Base-by-base conservation (phyloP, 2,797 vertebrate species). In the Borostomias antarcticus region DNA sequence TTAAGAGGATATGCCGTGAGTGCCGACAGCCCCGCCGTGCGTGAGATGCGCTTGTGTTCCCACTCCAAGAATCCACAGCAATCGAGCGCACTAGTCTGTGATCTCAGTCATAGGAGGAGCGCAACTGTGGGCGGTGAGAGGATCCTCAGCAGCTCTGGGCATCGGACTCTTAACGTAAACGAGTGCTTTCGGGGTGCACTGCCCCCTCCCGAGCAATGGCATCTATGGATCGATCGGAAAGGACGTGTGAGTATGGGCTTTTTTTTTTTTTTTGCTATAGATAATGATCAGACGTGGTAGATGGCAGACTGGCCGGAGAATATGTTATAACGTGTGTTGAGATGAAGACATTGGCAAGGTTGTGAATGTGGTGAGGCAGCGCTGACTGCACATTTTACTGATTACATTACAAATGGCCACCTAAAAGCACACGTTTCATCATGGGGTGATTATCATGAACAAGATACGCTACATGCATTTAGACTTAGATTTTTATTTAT, bases 11-110 rank as follows among this genome's bases (percentile, higher is more conserved):
- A 82, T 21, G 60, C 33, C n/a, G 45, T 23, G 10, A 28, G 53
- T 32, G 54, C 23, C 82, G 78, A 82, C 81, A n/a, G n/a, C n/a
- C n/a, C n/a, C n/a, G 60, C 69, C 70, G 54, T 80, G 72, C 80
- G 75, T 74, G 82, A 82, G 40, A 5, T 43, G 13, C 85, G 85
- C 77, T 80, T 62, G 73, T 79, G 63, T 85, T 88, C 85, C 83
- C 83, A 83, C 88, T 85, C 86, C 87, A 88, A 78, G 84, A 78
- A 84, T 87, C 81, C 82, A 87, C 86, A 79, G 58, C 80, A 73
- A 76, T 33, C 13, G 47, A 54, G 52, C 37, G 71, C 50, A 73
- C 32, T 23, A 72, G 58, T 81, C 2, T 72, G 77, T 78, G 81
- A 80, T 73, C 83, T 81, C 78, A 81, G 80, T 84, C 68, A 81